These are phyloP conservation scores for Zygothrica quintamaculata DNA, from an alignment of 2,888 invertebrate genomes.

Conservation along the genomic window DNA sequence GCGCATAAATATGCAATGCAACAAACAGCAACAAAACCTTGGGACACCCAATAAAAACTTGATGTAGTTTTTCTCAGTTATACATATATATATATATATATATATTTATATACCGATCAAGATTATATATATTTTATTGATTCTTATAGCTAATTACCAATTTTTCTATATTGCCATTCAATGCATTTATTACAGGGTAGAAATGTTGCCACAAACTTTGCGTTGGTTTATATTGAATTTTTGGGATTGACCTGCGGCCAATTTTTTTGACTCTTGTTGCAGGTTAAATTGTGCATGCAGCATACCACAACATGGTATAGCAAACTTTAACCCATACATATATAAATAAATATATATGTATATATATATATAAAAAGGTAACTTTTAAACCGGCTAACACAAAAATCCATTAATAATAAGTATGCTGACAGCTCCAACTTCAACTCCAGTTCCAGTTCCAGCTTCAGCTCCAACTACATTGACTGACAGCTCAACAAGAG, in stretches of 20 bases:
- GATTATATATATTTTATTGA: no score
- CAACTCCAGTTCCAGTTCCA: no score
- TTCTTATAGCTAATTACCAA: no score
- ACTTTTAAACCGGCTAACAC: constrained; percentile 29
- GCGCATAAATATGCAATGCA: constrained; percentile 58
- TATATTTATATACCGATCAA: constrained; percentile 7
- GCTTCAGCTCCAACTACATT: not conserved
- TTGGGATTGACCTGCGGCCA: constrained; percentile 38
- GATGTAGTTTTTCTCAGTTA: no score
- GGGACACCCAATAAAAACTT: no score
- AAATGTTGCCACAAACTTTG: constrained; percentile 8
- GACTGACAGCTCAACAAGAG: constrained; percentile 1
- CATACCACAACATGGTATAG: constrained; percentile 29
- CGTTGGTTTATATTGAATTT: constrained; percentile 34
- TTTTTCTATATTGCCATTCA: no score
- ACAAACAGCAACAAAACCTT: constrained; percentile 19
- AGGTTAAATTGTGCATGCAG: constrained; percentile 50
- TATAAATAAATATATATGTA: not conserved
- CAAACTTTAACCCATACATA: constrained; percentile 24
- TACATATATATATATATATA: constrained; percentile 15
- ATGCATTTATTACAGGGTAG: not conserved
- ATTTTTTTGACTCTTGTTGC: constrained; percentile 46
- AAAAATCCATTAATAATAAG: constrained; percentile 49
- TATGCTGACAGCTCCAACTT: not conserved
- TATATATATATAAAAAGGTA: not conserved